phyloP scores from a whole-genome alignment of 2,113 vertebrate species.

The Colossoma macropomum region DNA sequence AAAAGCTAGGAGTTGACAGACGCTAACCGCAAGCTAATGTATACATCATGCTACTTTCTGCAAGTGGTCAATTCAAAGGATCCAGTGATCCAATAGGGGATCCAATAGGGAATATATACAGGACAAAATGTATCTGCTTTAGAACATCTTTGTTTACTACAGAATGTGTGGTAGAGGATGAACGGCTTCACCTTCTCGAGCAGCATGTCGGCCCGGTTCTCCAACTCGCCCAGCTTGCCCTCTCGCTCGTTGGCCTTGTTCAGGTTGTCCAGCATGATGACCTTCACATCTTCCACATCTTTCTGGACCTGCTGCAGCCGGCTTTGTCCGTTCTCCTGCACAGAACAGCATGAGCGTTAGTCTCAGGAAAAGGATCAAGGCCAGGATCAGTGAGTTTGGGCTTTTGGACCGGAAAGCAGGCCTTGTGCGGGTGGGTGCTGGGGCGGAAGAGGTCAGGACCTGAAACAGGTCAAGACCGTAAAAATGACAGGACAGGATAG shows the following conservation, averaged over 20 bases:
- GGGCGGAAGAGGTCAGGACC: too few species aligned
- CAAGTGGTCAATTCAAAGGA: too few species aligned
- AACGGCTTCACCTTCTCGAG: constrained; percentile 60
- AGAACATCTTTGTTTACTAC: too few species aligned
- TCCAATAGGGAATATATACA: too few species aligned
- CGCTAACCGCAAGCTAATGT: too few species aligned
- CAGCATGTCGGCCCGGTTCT: constrained; percentile 71
- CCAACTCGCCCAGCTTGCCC: constrained; percentile 73
- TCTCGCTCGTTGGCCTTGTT: constrained; percentile 72
- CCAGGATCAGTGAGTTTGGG: background rate
- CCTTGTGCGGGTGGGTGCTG: background rate
- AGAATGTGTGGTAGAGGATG: background rate
- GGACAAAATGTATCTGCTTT: too few species aligned
- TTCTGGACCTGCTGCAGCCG: constrained; percentile 73
- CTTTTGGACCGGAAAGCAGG: background rate
- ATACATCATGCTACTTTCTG: too few species aligned
- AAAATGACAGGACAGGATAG: background rate
- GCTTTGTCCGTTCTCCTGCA: constrained; percentile 73
- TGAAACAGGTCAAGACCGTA: background rate
- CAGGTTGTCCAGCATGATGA: constrained; percentile 78
- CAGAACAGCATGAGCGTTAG: background rate
- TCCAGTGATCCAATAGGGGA: too few species aligned
- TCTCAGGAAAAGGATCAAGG: background rate
- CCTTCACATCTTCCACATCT: constrained; percentile 74
- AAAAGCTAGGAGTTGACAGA: too few species aligned